These are phyloP conservation scores for Gila robusta DNA, from an alignment of 2,797 vertebrate genomes.

Conservation along the genomic window DNA sequence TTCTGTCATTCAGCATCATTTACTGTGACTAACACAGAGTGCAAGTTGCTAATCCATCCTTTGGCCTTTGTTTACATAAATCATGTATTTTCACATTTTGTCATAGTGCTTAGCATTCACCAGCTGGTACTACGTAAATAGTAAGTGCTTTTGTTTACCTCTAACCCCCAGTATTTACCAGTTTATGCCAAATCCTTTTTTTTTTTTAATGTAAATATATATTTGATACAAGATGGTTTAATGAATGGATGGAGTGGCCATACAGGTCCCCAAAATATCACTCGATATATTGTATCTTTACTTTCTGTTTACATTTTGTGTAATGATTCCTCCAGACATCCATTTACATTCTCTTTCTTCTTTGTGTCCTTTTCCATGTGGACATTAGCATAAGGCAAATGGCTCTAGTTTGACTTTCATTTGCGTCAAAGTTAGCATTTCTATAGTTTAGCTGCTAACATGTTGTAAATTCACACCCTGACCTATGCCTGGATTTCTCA, in stretches of 20 bases:
- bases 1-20: background rate
- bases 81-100: conserved; percentile 15
- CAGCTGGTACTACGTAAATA: background rate
- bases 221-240: background rate
- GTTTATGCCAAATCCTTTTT: background rate
- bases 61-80: conserved; percentile 16
- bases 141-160: background rate
- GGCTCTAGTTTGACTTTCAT: conserved; percentile 46
- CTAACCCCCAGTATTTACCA: background rate
- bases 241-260: background rate
- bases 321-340: conserved; percentile 47
- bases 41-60: background rate
- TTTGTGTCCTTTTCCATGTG: conserved; percentile 46
- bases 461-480: conserved; percentile 45
- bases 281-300: background rate
- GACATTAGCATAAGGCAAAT: conserved; percentile 59
- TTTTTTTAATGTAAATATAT: background rate
- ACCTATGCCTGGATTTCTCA: conserved; percentile 20
- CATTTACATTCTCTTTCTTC: conserved; percentile 60
- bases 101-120: background rate
- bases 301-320: conserved; percentile 30
- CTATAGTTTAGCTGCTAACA: conserved; percentile 48
- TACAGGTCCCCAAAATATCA: background rate
- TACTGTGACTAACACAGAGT: conserved; percentile 8
- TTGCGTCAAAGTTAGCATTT: conserved; percentile 61